Base-by-base conservation (phyloP, 2,888 invertebrate species). In the Sinopyrophorus schimmeli region DNA sequence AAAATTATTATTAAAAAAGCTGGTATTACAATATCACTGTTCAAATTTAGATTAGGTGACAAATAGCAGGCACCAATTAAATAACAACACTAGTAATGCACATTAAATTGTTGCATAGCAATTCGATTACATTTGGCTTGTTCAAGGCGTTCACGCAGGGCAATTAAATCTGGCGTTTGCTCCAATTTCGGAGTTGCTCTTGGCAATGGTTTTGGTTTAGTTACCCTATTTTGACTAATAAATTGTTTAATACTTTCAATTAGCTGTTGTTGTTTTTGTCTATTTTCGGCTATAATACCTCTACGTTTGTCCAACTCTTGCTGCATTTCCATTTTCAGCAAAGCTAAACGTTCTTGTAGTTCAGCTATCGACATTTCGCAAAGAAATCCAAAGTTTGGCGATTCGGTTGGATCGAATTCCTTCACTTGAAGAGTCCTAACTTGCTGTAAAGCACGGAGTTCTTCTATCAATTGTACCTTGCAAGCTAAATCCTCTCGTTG, bases 341-440 rank as follows among this genome's bases (percentile, higher is more conserved):
- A 60, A 38, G 59, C 65, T 20, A 83, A 61, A 39, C 80, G 71
- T 64, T 82, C 81, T 61, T 80, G 78, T 34, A 83, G 63, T 67
- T 84, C 82, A 4, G 79, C 79, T 32, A 82, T 74, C 1, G 83
- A 82, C 82, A 84, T 83, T 73, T 84, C 82, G 65, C 80, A 80
- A 15, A 83, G 60, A 6, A 82, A 70, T 1, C 83, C 82, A 9
- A 81, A 59, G 24, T 80, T 80, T 16, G 78, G 73, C 9, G 77
- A 74, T 68, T 81, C 79, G 1, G 80, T 81, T 1, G 80, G 74
- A 65, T 83, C 82, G 54, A 82, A 76, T 34, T 81, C 76, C 31
- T 51, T 57, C 20, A 57, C 53, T 2, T 74, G 76, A 2, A 61
- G 40, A 5, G 52, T 47, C 18, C 63, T 63, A 7, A 74, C 49